phyloP scores from a whole-genome alignment of 2,888 invertebrate genomes.

The Synergus laeviventris region DNA sequence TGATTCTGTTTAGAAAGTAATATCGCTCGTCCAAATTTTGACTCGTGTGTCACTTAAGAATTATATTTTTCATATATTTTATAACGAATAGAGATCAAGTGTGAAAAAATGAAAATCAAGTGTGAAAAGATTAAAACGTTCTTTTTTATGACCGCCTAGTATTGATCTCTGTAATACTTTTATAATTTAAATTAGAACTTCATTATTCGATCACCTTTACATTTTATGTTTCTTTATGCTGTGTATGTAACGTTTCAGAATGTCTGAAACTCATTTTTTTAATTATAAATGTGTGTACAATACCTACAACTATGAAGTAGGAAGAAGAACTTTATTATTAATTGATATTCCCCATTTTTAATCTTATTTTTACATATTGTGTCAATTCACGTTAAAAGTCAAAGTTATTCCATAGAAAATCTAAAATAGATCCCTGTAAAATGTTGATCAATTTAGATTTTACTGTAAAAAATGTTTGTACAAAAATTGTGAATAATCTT shows the following conservation, averaged over 20 bases:
- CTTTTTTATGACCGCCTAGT: not conserved
- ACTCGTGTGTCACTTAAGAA: not conserved
- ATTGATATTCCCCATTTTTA: not conserved
- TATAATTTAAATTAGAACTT: not conserved
- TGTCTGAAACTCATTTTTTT: conserved; percentile 1
- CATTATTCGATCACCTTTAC: not conserved
- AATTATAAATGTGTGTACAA: not conserved
- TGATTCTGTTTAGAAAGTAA: not conserved
- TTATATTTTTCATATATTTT: not conserved
- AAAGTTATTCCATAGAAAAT: not conserved
- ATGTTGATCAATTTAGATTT: not conserved
- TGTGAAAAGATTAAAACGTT: not conserved
- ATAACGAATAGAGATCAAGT: not conserved
- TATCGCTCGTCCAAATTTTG: not conserved
- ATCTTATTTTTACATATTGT: not conserved
- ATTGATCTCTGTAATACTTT: not conserved
- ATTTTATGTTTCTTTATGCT: not conserved
- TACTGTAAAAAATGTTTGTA: not conserved
- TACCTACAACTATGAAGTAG: not conserved
- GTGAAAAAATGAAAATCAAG: not conserved
- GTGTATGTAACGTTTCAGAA: not conserved
- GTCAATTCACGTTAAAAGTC: not conserved
- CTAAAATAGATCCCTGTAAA: not conserved
- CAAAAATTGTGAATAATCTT: conserved; percentile 9
- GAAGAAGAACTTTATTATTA: not conserved